These are phyloP conservation scores for Ptychadena robeensis DNA, from an alignment of 2,797 vertebrate species.

Conservation along the genomic window DNA sequence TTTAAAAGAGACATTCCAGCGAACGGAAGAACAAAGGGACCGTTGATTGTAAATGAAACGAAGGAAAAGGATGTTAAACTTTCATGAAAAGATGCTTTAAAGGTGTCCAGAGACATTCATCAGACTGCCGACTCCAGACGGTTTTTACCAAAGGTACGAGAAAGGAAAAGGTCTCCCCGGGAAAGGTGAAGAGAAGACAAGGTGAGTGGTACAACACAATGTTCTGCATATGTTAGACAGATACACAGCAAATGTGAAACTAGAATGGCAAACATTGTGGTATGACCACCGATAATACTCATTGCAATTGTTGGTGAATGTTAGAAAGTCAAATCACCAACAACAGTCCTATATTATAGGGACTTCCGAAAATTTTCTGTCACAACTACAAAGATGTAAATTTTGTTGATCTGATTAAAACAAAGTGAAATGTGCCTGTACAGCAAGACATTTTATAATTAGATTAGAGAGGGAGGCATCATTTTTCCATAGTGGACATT, in stretches of 20 bases:
- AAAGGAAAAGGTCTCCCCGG: background rate
- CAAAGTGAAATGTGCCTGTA: too few relatives aligned
- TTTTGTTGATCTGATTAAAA: too few relatives aligned
- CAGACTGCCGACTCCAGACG: background rate
- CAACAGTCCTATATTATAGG: too few relatives aligned
- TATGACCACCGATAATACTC: background rate
- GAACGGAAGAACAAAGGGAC: background rate
- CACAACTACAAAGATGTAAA: too few relatives aligned
- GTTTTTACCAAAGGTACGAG: background rate
- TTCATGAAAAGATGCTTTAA: background rate
- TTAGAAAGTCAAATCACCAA: too few relatives aligned
- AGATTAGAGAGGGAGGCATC: too few relatives aligned
- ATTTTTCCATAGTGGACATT: too few relatives aligned
- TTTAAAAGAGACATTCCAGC: background rate
- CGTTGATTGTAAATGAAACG: background rate
- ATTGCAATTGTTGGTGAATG: background rate
- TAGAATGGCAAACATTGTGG: background rate
- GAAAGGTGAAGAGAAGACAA: background rate
- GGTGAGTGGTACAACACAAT: background rate
- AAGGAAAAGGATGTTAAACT: background rate
- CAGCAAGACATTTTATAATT: too few relatives aligned
- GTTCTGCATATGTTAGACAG: background rate
- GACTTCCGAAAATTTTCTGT: too few relatives aligned
- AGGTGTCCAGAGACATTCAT: background rate
- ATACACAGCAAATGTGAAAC: background rate